These are phyloP conservation scores for Sturnira hondurensis DNA, from an alignment of 2,113 vertebrate species.

Conservation along the genomic window DNA sequence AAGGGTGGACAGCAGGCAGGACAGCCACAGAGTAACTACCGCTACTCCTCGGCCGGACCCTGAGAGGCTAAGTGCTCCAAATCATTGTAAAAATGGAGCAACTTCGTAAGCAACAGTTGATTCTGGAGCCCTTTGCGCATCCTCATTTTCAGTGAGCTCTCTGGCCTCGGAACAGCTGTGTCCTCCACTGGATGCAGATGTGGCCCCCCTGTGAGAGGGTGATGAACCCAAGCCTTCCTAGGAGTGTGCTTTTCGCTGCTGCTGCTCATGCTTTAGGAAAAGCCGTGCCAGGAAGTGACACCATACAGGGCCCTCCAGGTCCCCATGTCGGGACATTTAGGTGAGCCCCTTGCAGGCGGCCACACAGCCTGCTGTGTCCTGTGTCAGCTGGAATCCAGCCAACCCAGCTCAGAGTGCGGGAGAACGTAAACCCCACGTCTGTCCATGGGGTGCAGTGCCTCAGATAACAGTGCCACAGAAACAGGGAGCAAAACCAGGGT, in stretches of 20 bases:
- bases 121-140: not conserved
- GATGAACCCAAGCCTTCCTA: not conserved
- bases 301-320: not conserved
- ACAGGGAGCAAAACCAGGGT: not conserved
- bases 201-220: rapidly evolving
- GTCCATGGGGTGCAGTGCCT: not conserved
- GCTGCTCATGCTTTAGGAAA: not conserved
- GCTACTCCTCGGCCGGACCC: not conserved
- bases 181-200: not conserved
- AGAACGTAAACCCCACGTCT: not conserved
- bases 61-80: not conserved
- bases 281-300: not conserved
- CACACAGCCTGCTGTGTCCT: not conserved
- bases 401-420: not conserved
- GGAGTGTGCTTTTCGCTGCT: not conserved
- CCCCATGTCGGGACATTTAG: not conserved
- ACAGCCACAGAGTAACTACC: not conserved
- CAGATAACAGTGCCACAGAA: not conserved
- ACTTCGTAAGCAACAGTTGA: not conserved
- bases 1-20: too few species aligned
- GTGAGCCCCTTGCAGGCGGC: not conserved
- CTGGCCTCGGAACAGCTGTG: not conserved
- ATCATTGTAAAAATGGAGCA: not conserved
- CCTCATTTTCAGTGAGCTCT: not conserved
- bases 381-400: not conserved